A percentile compares a stretch with the other conserved stretches of the same genome.
phyloP scores from a whole-genome alignment of 2,888 invertebrate genomes.

The Serripes groenlandicus region DNA sequence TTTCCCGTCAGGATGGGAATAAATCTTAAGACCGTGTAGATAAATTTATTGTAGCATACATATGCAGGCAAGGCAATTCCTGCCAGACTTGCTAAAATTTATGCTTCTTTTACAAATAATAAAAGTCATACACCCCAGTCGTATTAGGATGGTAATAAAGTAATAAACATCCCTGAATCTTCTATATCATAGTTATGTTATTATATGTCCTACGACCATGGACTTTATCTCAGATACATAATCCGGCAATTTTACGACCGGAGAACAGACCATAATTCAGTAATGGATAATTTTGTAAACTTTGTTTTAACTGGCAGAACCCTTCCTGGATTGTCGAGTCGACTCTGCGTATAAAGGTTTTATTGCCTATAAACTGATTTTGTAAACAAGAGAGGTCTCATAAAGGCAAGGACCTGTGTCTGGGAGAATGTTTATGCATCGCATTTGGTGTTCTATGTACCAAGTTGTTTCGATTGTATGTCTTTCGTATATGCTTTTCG shows the following conservation, averaged over 20 bases:
- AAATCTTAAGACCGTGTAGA: not conserved
- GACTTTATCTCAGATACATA: conserved; percentile 5
- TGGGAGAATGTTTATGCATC: too few relatives aligned
- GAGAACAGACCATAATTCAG: conserved; percentile 2
- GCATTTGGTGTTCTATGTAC: too few relatives aligned
- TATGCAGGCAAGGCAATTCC: conserved; percentile 18
- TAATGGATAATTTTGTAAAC: conserved; percentile 1
- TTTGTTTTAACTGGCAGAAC: not conserved
- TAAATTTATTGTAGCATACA: not conserved
- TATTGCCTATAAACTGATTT: conserved; percentile 19
- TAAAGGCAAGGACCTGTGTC: not conserved
- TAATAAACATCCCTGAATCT: conserved; percentile 50
- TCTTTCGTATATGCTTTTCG: too few relatives aligned
- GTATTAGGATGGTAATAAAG: conserved; percentile 42
- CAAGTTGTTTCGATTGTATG: too few relatives aligned
- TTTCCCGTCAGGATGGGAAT: not conserved
- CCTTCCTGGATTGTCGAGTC: not conserved
- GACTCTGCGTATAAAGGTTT: not conserved
- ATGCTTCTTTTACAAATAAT: conserved; percentile 50
- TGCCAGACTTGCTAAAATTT: conserved; percentile 30
- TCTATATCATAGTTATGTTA: conserved; percentile 9
- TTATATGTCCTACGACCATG: not conserved
- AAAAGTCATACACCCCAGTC: conserved; percentile 56
- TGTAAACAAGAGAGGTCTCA: conserved; percentile 20
- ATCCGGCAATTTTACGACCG: not conserved